Evolutionary conservation across 2,113 vertebrate genomes (phyloP).

Genomic region (Synodontis membranacea): DNA sequence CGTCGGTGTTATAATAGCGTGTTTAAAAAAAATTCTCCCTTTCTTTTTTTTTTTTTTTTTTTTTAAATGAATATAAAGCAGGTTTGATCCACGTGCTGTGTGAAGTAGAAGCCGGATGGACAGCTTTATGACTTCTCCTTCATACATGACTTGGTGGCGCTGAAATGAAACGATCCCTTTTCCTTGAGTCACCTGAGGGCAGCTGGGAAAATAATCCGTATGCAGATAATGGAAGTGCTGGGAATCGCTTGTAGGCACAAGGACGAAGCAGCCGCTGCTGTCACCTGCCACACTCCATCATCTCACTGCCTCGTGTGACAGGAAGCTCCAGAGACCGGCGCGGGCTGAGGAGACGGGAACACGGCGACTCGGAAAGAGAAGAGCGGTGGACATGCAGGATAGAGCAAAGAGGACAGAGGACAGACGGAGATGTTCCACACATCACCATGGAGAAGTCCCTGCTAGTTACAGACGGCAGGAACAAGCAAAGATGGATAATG

Average conservation of each 20-base stretch:
- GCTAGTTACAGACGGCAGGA: not conserved
- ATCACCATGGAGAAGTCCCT: not conserved
- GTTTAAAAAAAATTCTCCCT: not conserved
- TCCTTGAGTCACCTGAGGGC: conserved; percentile 39
- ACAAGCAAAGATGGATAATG: not conserved
- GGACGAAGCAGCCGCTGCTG: conserved; percentile 45
- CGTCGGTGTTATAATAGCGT: not conserved
- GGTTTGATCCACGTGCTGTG: not conserved
- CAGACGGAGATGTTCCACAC: not conserved
- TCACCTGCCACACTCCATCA: conserved; percentile 41
- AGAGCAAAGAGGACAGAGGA: conserved; percentile 14
- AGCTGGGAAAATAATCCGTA: conserved; percentile 43
- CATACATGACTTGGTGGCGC: conserved; percentile 32
- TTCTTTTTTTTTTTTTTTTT: too few species aligned
- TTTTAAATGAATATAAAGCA: conserved; percentile 11
- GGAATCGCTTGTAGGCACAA: conserved; percentile 41
- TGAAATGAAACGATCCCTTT: conserved; percentile 28
- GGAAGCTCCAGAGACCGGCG: conserved; percentile 16
- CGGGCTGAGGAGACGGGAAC: not conserved
- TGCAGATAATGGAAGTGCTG: conserved; percentile 41
- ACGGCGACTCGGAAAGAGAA: conserved; percentile 18
- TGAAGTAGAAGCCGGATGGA: not conserved
- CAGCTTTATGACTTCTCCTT: conserved; percentile 38
- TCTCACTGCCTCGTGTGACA: conserved; percentile 30
- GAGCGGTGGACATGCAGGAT: conserved; percentile 5